Conservation (phyloP, 53 echinoderm and acorn worm species). For the Holothuria scabra region DNA sequence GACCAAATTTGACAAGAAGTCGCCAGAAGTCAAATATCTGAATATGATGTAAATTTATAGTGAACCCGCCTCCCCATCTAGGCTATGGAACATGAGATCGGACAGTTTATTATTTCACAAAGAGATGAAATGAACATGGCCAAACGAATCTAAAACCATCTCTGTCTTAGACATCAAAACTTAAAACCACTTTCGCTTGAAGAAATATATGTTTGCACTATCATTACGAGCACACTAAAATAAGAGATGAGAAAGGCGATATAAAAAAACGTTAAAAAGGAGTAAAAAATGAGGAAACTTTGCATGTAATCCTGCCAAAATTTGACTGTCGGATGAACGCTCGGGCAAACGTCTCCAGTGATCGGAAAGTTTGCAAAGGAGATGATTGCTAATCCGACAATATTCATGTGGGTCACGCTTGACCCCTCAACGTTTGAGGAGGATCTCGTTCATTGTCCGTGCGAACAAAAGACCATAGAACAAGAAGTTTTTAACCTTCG, state of each 20-base stretch:
- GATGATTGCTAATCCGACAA: constrained; percentile 8
- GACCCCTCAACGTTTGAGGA: neutral
- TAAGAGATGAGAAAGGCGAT: neutral
- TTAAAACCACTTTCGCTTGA: no score
- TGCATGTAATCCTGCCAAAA: neutral
- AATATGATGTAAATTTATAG: neutral
- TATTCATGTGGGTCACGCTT: constrained; percentile 11
- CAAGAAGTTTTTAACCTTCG: no score
- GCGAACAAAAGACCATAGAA: constrained; percentile 24
- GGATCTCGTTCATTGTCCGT: constrained; percentile 1
- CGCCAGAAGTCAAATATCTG: constrained; percentile 42
- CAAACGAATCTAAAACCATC: no score
- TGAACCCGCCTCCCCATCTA: no score
- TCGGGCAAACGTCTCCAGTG: constrained; percentile 20
- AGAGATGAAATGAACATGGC: no score
- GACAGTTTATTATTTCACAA: no score
- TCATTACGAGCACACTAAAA: no score
- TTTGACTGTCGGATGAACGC: constrained; percentile 1
- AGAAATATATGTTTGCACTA: no score
- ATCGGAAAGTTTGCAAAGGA: constrained; percentile 1
- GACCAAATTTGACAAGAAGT: constrained; percentile 18
- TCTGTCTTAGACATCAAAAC: no score
- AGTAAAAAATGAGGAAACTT: neutral
- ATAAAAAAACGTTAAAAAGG: neutral
- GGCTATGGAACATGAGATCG: no score